A percentile compares a stretch with the other conserved stretches of the same genome.
These are phyloP conservation scores for Spheniscus humboldti DNA, from an alignment of 2,797 vertebrate species.

Conservation along the genomic window DNA sequence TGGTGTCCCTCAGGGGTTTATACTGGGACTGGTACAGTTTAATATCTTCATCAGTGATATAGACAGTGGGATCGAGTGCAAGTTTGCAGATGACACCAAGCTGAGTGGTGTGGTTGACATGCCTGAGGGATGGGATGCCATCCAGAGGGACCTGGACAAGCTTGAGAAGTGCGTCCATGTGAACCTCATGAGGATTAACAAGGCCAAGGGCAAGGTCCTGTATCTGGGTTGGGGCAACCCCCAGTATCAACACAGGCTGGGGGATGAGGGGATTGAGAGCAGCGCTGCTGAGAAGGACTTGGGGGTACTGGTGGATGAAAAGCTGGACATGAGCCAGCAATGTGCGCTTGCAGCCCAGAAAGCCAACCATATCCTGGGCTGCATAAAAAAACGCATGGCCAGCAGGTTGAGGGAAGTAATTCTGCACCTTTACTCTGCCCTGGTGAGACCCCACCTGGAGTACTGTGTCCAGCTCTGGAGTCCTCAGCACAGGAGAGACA, in stretches of 20 bases:
- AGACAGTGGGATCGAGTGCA: rapidly evolving
- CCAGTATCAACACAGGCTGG: rapidly evolving
- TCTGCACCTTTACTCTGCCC: background rate
- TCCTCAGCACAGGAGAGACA: background rate
- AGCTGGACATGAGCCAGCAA: background rate
- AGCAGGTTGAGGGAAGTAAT: background rate
- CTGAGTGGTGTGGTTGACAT: background rate
- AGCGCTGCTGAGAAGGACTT: rapidly evolving
- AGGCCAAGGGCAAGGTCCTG: background rate
- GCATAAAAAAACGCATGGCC: rapidly evolving
- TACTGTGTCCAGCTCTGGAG: background rate
- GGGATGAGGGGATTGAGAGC: background rate
- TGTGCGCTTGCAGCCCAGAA: too few species aligned
- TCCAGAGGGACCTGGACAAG: background rate
- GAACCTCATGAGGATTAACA: background rate
- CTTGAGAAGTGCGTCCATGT: background rate
- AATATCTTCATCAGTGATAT: background rate
- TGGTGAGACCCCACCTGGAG: rapidly evolving
- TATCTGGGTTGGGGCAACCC: rapidly evolving
- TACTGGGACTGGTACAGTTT: background rate
- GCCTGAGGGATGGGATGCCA: background rate
- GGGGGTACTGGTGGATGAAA: background rate
- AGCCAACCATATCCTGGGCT: background rate
- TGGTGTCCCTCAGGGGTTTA: rapidly evolving
- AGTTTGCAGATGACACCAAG: background rate